Base-by-base conservation (phyloP, 2,113 vertebrate genomes). In the Cygnus buccinator region DNA sequence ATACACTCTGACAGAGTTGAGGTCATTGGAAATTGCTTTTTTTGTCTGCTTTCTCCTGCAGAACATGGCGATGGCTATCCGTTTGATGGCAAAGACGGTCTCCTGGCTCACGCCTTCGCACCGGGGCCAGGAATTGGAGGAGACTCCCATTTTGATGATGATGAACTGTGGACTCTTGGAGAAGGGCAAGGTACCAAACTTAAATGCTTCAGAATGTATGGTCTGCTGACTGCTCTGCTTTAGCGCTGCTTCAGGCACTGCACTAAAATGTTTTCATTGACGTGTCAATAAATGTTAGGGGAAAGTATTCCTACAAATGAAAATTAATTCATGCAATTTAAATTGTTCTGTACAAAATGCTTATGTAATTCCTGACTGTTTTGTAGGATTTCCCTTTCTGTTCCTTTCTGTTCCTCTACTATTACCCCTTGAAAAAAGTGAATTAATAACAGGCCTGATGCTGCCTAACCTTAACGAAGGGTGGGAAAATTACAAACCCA, bases 31-130 rank as follows among this genome's bases (percentile, higher is more conserved):
- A 94, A 90, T 7, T 35, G 37, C 55, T 41, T 23, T 9, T 39
- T 66, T 62, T 86, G 37, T 59, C 22, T 85, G 66, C 37, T 93
- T 50, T 23, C 84, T 93, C 97, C 62, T 80, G 83, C 98, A 99
- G 99, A 99, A 83, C 99, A 99, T 2, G 99, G 99, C 16, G 99
- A 99, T 57, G 99, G 99, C 39, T 99, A 99, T 93, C 99, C 99
- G 25, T 99, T 99, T 11, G 99, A 99, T 84, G 99, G 99, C 65
- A 99, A 99, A 88, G 99, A 99, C 0, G 99, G 99, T 25, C 99
- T 99, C 46, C 97, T 99, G 97, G 99, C 99, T 96, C 99, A 99
- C 4, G 99, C 99, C 29, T 99, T 99, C 22, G 99, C 99, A 39
- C 99, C 99, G 0, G 99, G 99, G 58, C 97, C 98, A 67, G 99